These are phyloP conservation scores for Valencia hispanica DNA, from an alignment of 2,797 vertebrate genomes.

Conservation along the genomic window DNA sequence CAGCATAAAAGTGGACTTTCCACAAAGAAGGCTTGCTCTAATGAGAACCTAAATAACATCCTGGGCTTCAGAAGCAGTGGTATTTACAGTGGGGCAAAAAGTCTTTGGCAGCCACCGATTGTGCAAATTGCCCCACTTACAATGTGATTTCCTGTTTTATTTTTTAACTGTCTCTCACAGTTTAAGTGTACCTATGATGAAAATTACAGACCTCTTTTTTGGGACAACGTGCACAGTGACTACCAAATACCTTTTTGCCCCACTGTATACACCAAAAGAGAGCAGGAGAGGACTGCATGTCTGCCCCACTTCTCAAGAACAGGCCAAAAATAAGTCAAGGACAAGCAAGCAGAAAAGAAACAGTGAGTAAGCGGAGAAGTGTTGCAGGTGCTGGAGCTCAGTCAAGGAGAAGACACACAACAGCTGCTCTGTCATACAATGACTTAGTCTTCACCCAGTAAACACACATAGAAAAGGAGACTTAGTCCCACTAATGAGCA, in stretches of 20 bases:
- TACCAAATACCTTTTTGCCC: no score
- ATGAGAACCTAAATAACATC: constrained; percentile 30
- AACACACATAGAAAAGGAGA: constrained; percentile 35
- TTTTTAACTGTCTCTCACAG: no score
- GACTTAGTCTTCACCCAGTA: constrained; percentile 77
- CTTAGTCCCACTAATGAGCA: constrained; percentile 31
- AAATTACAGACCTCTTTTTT: no score
- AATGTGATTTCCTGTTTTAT: no score
- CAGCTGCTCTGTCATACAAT: constrained; percentile 84
- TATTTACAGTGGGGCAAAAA: no score
- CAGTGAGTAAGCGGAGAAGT: constrained; percentile 58
- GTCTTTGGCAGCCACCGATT: no score
- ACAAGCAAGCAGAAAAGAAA: constrained; percentile 20
- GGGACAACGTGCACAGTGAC: no score
- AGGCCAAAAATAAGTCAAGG: constrained; percentile 42
- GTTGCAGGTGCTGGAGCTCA: constrained; percentile 64
- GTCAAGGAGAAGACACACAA: constrained; percentile 73
- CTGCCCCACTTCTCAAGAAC: constrained; percentile 33
- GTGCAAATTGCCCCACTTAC: no score
- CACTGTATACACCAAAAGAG: constrained; percentile 1
- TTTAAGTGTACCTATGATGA: no score
- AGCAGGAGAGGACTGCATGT: constrained; percentile 8
- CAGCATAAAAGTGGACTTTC: constrained; percentile 41
- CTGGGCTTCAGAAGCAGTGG: constrained; percentile 12
- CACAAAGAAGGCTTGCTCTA: constrained; percentile 29